Conservation (phyloP, 2,888 invertebrate genomes). For the Agelastica alni region DNA sequence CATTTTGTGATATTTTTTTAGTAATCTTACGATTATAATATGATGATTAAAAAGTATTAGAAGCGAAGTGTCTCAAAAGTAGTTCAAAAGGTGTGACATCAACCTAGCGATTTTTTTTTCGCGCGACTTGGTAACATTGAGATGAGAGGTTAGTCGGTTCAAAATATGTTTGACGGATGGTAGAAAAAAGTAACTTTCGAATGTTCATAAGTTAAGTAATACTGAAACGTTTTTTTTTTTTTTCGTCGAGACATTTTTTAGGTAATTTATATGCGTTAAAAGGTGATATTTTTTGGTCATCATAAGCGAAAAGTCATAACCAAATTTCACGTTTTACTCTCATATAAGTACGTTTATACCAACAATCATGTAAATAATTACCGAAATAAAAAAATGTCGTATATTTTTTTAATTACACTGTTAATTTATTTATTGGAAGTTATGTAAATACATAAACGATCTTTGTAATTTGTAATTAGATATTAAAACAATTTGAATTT, state of each 20-base stretch:
- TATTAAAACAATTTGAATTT: too few relatives aligned
- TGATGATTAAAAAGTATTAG: conserved; percentile 5
- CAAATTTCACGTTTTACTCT: conserved; percentile 40
- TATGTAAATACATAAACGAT: conserved; percentile 29
- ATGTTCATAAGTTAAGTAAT: too few relatives aligned
- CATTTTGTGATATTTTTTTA: conserved; percentile 41
- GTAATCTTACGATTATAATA: conserved; percentile 34
- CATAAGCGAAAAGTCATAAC: conserved; percentile 39
- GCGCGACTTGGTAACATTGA: too few relatives aligned
- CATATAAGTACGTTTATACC: conserved; percentile 27
- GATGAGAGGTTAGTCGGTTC: too few relatives aligned
- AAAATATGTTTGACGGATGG: too few relatives aligned
- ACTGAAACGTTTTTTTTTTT: too few relatives aligned
- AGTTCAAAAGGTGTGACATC: too few relatives aligned
- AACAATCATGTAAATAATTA: conserved; percentile 32
- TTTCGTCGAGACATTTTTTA: too few relatives aligned
- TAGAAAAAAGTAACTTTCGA: too few relatives aligned
- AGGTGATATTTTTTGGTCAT: conserved; percentile 5
- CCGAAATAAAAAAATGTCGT: conserved; percentile 18
- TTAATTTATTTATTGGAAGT: conserved; percentile 32
- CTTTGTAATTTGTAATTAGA: conserved; percentile 21
- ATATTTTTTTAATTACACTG: conserved; percentile 31
- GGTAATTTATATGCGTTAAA: too few relatives aligned
- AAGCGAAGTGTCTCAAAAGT: too few relatives aligned
- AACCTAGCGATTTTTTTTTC: too few relatives aligned